Evolutionary conservation across 2,113 vertebrate species (phyloP), one percentile per base, ranked within the genome.

Genomic region (Athene noctua): DNA sequence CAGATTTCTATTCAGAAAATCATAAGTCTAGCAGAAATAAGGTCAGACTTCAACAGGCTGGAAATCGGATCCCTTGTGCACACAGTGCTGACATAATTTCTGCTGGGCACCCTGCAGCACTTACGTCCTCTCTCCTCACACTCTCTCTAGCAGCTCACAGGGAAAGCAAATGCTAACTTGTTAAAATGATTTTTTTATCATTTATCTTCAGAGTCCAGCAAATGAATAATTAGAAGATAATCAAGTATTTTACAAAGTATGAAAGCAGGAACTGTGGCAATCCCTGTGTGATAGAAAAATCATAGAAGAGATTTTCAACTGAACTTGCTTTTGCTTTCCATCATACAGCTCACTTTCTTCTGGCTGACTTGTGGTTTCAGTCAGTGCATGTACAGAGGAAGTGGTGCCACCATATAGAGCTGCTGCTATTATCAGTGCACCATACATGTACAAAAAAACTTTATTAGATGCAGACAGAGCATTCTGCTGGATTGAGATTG

Each of bases 81-180:
- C 3, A 19, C 4, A 15, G 15, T 15, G 40, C 12, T 0, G 2
- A 5, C 14, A 21, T 63, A 9, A 5, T 54, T 86, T 84, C 26
- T 89, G 38, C 29, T 73, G 54, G 61, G 6, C 36, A 32, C 13
- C 25, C 26, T 71, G 42, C 20, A 40, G 30, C 7, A 27, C 8
- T 46, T 32, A 27, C 0, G 2, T 72, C 23, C 27, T 0, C 1
- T 63, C 36, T 49, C 10, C 27, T 83, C 51, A 19, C 4, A 20
- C 7, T 19, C 15, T 61, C 17, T 77, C 19, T 26, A 59, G 46
- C 51, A 84, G 15, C 18, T 72, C 72, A 26, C 18, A 10, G 52
- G 44, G 22, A 70, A 85, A 71, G 15, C 13, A 77, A 42, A 34
- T 54, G 5, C 14, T 77, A 65, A 21, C 0, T 3, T 78, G 32